A percentile compares a stretch with the other conserved stretches of the same genome.
phyloP scores from a whole-genome alignment of 1,140 invertebrate genomes.

The Pseudomyrmex sp. region DNA sequence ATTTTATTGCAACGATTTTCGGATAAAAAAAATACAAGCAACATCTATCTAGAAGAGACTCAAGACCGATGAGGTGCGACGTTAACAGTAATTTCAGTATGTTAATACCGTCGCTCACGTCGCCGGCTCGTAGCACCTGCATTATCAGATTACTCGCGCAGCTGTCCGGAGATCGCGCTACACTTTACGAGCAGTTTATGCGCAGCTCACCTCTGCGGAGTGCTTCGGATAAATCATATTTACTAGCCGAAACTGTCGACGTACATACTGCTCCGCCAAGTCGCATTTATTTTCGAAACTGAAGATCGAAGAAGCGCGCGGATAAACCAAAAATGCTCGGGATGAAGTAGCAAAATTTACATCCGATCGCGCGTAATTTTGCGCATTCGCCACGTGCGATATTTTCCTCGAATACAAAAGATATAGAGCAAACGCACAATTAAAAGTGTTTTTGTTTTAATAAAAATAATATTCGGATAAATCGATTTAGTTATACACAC shows the following conservation, averaged over 20 bases:
- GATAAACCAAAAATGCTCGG: background rate
- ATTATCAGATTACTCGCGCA: slow-evolving; percentile 76
- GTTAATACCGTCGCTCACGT: slow-evolving; percentile 70
- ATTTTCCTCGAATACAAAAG: background rate
- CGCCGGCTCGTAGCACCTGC: slow-evolving; percentile 72
- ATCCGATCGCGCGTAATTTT: slow-evolving; percentile 3
- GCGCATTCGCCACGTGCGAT: background rate
- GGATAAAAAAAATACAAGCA: background rate
- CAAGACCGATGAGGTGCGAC: slow-evolving; percentile 51
- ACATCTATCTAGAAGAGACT: background rate
- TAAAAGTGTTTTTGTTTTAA: background rate
- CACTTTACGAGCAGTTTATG: slow-evolving; percentile 71
- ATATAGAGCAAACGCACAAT: too few relatives aligned
- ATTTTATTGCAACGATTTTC: background rate
- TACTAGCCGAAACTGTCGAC: slow-evolving; percentile 43
- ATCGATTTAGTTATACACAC: too few relatives aligned
- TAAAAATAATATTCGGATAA: too few relatives aligned
- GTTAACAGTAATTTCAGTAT: slow-evolving; percentile 68
- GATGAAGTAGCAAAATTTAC: slow-evolving; percentile 51
- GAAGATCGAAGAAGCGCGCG: slow-evolving; percentile 20
- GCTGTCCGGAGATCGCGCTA: slow-evolving; percentile 67
- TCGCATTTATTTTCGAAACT: slow-evolving; percentile 26
- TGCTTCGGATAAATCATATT: slow-evolving; percentile 63
- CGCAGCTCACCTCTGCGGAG: slow-evolving; percentile 46
- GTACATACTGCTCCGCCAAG: background rate